Conservation (phyloP, 2,888 invertebrate genomes). For the Mythimna vitellina region DNA sequence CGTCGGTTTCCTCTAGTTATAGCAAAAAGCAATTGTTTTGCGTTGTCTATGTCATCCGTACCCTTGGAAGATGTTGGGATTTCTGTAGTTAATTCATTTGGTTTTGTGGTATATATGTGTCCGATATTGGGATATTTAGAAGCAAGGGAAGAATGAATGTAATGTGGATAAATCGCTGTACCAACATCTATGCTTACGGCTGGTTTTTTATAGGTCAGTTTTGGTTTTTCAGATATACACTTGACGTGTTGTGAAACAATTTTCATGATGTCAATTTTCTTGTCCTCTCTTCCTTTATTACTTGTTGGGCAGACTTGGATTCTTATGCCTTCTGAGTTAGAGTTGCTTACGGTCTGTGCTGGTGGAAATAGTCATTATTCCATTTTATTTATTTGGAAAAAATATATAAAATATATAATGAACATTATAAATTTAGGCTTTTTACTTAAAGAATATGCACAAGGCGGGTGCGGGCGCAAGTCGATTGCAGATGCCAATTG, state of each 20-base stretch:
- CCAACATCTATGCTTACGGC: not conserved
- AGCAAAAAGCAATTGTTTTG: not conserved
- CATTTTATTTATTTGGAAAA: not conserved
- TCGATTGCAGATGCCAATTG: too few relatives aligned
- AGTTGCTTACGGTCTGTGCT: slow-evolving; percentile 27
- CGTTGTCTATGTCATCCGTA: not conserved
- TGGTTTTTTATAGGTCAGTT: rapidly evolving
- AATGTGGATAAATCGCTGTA: rapidly evolving
- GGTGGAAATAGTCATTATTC: slow-evolving; percentile 40
- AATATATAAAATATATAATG: not conserved
- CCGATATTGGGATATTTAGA: slow-evolving; percentile 7
- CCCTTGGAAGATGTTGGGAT: not conserved
- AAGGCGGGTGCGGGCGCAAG: too few relatives aligned
- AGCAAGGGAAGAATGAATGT: not conserved
- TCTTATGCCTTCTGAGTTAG: slow-evolving; percentile 66
- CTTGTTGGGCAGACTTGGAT: slow-evolving; percentile 65
- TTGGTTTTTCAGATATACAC: slow-evolving; percentile 16
- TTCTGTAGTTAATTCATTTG: not conserved
- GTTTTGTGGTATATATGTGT: not conserved
- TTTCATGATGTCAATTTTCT: slow-evolving; percentile 47
- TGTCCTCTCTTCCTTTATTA: slow-evolving; percentile 47
- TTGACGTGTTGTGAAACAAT: slow-evolving; percentile 66
- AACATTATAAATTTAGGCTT: slow-evolving; percentile 16
- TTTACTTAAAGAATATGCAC: too few relatives aligned
- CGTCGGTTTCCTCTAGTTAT: slow-evolving; percentile 50